Conservation (phyloP, 2,797 vertebrate genomes). For the Carapus acus region DNA sequence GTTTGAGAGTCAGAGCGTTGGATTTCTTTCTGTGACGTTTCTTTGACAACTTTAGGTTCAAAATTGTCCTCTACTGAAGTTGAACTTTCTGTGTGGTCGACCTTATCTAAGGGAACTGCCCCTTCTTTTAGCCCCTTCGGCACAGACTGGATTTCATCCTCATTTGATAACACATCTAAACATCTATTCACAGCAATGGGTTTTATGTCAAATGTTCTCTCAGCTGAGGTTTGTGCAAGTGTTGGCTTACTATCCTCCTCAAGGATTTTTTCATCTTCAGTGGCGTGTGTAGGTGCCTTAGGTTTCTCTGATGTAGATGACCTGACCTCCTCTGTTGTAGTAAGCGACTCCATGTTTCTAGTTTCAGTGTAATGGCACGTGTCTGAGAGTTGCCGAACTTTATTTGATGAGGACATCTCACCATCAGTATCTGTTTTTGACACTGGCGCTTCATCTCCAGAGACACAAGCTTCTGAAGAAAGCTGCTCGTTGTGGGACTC, state of each 20-base stretch:
- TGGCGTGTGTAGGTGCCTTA: background rate
- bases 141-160: constrained; percentile 18
- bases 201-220: constrained; percentile 1
- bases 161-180: background rate
- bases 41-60: constrained; percentile 15
- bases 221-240: constrained; percentile 9
- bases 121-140: constrained; percentile 8
- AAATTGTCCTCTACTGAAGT: constrained; percentile 8
- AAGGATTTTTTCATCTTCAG: constrained; percentile 22
- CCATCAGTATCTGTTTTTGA: constrained; percentile 3
- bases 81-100: constrained; percentile 2
- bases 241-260: constrained; percentile 18
- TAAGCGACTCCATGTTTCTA: constrained; percentile 7
- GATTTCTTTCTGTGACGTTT: constrained; percentile 21
- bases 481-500: constrained; percentile 26
- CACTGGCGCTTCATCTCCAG: constrained; percentile 14
- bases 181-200: background rate
- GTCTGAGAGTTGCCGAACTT: constrained; percentile 11
- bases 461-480: constrained; percentile 7
- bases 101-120: constrained; percentile 8
- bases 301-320: constrained; percentile 20
- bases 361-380: constrained; percentile 29
- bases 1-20: constrained; percentile 20
- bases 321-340: constrained; percentile 23
- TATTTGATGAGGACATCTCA: constrained; percentile 26